Conservation (phyloP, 2,113 vertebrate genomes). For the Otolemur garnettii region DNA sequence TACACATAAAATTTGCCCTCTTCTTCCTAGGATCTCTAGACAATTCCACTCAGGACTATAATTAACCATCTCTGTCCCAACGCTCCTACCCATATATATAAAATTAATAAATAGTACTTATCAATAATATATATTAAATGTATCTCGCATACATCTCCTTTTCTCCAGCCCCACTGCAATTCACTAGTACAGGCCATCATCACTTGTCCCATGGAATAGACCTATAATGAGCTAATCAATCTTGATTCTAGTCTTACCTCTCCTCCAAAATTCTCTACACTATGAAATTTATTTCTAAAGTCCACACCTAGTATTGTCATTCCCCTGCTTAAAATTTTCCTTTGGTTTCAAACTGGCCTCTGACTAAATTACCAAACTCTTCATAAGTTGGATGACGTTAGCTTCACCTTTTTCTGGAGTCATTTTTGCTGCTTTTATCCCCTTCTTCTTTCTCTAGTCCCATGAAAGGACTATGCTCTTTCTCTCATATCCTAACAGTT, state of each 20-base stretch:
- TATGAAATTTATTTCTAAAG: background rate
- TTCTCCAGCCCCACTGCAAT: background rate
- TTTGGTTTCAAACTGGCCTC: background rate
- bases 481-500: constrained; percentile 1
- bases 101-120: constrained; percentile 23
- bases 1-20: background rate
- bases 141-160: background rate
- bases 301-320: background rate
- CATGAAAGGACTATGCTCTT: background rate
- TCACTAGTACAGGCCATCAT: background rate
- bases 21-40: background rate
- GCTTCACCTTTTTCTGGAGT: constrained; percentile 25
- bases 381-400: background rate
- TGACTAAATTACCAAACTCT: background rate
- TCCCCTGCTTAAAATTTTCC: constrained; percentile 30
- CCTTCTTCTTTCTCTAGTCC: background rate
- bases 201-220: background rate
- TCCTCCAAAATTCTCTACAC: background rate
- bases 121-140: background rate
- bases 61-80: background rate
- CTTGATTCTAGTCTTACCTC: background rate
- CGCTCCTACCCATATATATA: background rate
- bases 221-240: background rate
- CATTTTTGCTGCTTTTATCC: background rate
- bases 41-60: background rate